Percentiles rank a stretch among this genome's conserved stretches.
Evolutionary conservation across 2,797 vertebrate genomes (phyloP).

Genomic region (Hydrophis major): DNA sequence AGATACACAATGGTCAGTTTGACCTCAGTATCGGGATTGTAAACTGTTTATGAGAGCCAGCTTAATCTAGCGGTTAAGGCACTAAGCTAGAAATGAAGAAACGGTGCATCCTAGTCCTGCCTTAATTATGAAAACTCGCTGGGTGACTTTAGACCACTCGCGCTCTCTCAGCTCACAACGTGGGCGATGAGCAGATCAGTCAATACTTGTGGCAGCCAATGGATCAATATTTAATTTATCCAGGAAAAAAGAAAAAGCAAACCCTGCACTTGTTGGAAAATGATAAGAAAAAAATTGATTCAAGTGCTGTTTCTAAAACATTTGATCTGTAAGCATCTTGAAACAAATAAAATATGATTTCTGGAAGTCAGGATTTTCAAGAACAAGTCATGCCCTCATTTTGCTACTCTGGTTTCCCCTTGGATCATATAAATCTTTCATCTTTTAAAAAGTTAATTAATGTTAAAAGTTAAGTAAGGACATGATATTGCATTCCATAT

Average conservation of each 20-base stretch:
- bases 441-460: not conserved
- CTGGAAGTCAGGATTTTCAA: not conserved
- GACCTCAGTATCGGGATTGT: not conserved
- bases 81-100: not conserved
- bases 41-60: not conserved
- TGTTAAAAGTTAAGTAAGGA: not conserved
- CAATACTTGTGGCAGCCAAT: not conserved
- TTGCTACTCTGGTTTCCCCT: not conserved
- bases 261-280: not conserved
- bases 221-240: not conserved
- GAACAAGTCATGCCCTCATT: not conserved
- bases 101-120: not conserved
- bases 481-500: not conserved
- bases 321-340: not conserved
- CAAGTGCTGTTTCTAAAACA: not conserved
- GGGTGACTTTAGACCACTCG: not conserved
- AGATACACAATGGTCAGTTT: not conserved
- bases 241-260: rapidly evolving
- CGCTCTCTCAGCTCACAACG: not conserved
- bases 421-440: not conserved
- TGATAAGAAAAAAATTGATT: not conserved
- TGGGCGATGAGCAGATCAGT: not conserved
- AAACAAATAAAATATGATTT: not conserved
- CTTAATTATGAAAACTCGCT: not conserved
- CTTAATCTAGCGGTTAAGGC: not conserved